phyloP scores from a whole-genome alignment of 2,888 invertebrate species.

The Orchestes rusci region DNA sequence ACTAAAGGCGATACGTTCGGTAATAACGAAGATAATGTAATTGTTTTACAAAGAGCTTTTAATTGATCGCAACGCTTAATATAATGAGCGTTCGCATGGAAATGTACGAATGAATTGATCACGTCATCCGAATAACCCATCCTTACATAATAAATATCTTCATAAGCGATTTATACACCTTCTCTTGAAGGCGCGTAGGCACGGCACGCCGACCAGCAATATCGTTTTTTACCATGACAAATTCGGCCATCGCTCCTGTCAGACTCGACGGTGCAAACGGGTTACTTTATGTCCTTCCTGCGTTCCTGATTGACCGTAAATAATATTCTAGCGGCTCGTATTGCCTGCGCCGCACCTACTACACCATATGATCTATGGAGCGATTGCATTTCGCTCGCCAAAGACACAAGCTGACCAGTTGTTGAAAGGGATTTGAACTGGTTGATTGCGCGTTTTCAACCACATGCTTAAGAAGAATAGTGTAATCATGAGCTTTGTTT shows the following conservation, averaged over 20 bases:
- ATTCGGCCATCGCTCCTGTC: conserved; percentile 26
- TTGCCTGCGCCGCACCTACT: conserved; percentile 14
- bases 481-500: no score
- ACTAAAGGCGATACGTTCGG: background rate
- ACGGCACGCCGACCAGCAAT: conserved; percentile 18
- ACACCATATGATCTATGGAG: conserved; percentile 12
- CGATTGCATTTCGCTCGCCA: no score
- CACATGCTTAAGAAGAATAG: no score
- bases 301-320: conserved; percentile 23
- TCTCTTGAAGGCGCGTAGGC: conserved; percentile 16
- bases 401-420: no score
- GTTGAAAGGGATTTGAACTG: no score
- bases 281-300: conserved; percentile 23
- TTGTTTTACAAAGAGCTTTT: background rate
- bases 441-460: no score
- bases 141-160: conserved; percentile 15
- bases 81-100: no score
- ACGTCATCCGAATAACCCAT: background rate
- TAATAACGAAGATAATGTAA: conserved; percentile 3
- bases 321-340: conserved; percentile 17
- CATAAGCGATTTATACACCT: conserved; percentile 20
- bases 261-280: conserved; percentile 19
- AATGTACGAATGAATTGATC: no score
- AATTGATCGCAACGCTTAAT: background rate
- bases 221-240: conserved; percentile 25